A percentile compares a stretch with the other conserved stretches of the same genome.
Conservation (phyloP, 2,888 invertebrate genomes). For the Xanthostigma xanthostigma region DNA sequence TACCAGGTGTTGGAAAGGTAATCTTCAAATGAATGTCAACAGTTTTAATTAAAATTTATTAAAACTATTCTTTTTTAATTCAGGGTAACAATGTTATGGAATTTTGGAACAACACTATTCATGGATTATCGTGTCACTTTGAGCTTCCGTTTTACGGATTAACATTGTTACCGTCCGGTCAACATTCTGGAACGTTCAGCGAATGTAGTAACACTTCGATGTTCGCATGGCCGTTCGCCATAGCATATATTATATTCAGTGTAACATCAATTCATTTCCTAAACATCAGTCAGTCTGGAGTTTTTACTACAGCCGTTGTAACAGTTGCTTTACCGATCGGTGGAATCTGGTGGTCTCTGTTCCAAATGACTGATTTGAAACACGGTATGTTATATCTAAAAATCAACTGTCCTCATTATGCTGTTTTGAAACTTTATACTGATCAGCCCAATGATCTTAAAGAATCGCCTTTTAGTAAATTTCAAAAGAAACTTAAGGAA, state of each 20-base stretch:
- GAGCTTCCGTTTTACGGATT: constrained; percentile 13
- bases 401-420: too few relatives aligned
- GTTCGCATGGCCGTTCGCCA: constrained; percentile 34
- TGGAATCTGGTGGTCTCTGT: constrained; percentile 42
- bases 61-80: constrained; percentile 6
- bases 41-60: constrained; percentile 6
- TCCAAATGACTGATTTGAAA: constrained; percentile 29
- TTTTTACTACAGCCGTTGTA: constrained; percentile 36
- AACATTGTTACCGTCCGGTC: background rate
- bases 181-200: too few relatives aligned
- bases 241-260: constrained; percentile 31
- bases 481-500: too few relatives aligned
- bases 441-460: too few relatives aligned
- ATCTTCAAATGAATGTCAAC: constrained; percentile 11
- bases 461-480: too few relatives aligned
- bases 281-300: constrained; percentile 37
- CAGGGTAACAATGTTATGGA: constrained; percentile 20
- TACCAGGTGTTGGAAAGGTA: constrained; percentile 37
- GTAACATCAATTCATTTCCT: constrained; percentile 34
- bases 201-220: constrained; percentile 9
- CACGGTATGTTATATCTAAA: constrained; percentile 21
- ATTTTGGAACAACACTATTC: constrained; percentile 24
- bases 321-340: constrained; percentile 36
- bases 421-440: too few relatives aligned
- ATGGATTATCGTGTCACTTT: constrained; percentile 26